Evolutionary conservation across 2,797 vertebrate genomes (phyloP).

Genomic region (Silurus lanzhouensis): DNA sequence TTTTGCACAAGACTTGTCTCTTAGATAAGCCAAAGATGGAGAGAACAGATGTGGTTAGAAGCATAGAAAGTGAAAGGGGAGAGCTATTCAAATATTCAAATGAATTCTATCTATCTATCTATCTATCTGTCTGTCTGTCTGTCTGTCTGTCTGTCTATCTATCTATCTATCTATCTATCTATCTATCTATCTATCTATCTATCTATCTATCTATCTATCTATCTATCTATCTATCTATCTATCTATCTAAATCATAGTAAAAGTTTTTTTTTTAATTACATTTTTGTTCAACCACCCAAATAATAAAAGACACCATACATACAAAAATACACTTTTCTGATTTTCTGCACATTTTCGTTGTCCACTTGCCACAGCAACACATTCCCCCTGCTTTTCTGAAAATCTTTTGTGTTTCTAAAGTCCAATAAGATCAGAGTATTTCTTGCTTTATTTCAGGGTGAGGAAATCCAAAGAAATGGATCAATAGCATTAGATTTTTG

Average conservation of each 20-base stretch:
- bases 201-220: no score
- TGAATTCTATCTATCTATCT: no score
- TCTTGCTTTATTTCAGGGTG: constrained; percentile 53
- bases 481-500: constrained; percentile 41
- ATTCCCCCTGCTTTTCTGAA: neutral
- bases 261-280: neutral
- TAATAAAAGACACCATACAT: constrained; percentile 1
- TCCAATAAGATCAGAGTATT: constrained; percentile 62
- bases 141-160: no score
- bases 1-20: constrained; percentile 18
- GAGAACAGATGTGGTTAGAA: neutral
- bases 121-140: no score
- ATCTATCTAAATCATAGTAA: no score
- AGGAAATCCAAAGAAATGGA: constrained; percentile 56
- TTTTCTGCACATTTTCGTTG: neutral
- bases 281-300: constrained; percentile 3
- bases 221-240: no score
- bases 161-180: no score
- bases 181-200: no score
- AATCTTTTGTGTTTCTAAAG: neutral
- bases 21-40: neutral
- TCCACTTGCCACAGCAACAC: neutral
- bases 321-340: neutral
- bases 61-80: constrained; percentile 48
- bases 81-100: neutral